phyloP scores from a whole-genome alignment of 2,113 vertebrate species.

The Hemibagrus wyckioides region DNA sequence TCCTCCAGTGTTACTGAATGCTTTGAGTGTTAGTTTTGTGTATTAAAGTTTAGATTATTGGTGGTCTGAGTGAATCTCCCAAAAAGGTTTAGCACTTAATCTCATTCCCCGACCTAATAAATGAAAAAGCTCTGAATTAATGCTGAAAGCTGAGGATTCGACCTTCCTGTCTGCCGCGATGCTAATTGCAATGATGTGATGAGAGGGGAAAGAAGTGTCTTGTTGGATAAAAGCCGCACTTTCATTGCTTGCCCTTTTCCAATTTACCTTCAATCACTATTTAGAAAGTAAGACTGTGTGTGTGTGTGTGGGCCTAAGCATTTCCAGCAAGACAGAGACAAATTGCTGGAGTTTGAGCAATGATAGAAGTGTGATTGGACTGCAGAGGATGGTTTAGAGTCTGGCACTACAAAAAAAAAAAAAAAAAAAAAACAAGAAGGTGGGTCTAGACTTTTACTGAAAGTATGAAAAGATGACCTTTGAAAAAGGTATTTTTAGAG shows the following conservation, averaged over 20 bases:
- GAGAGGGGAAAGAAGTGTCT: conserved; percentile 35
- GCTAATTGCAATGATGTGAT: conserved; percentile 45
- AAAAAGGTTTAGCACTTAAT: not conserved
- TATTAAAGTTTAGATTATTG: not conserved
- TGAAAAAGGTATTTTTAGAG: conserved; percentile 23
- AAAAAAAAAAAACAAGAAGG: not conserved
- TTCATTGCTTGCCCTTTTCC: conserved; percentile 12
- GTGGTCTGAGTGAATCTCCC: not conserved
- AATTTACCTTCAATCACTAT: conserved; percentile 23
- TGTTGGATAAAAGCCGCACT: not conserved
- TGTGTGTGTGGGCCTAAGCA: not conserved
- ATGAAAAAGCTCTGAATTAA: not conserved
- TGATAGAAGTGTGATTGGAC: not conserved
- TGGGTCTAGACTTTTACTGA: not conserved
- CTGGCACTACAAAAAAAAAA: not conserved
- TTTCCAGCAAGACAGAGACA: not conserved
- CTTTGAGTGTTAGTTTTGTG: not conserved
- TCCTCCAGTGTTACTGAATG: not conserved
- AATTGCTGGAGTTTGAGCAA: not conserved
- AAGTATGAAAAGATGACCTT: conserved; percentile 13
- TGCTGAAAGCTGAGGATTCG: conserved; percentile 25
- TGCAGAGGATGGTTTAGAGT: not conserved
- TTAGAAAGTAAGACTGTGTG: not conserved
- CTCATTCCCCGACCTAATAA: not conserved
- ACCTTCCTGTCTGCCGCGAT: conserved; percentile 26